Conservation (phyloP, 2,113 vertebrate species). For the Vicugna pacos region DNA sequence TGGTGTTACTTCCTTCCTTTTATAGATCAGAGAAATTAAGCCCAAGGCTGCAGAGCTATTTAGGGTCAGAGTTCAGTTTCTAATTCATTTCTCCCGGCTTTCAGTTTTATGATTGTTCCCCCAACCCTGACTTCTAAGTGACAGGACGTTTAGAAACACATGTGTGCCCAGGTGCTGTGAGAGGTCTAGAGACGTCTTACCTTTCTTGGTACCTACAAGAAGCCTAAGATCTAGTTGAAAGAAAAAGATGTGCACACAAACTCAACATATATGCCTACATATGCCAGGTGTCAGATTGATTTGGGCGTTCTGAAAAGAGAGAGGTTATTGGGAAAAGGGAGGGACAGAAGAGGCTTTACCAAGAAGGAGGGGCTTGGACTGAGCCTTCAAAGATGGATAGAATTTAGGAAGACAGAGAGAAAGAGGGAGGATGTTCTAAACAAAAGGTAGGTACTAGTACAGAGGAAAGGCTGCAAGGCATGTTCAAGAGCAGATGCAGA, state of each 20-base stretch:
- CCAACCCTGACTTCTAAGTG: background rate
- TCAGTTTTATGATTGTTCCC: background rate
- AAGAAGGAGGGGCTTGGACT: background rate
- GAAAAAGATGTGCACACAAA: background rate
- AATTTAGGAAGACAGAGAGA: background rate
- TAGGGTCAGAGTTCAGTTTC: background rate
- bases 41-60: background rate
- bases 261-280: fast-evolving
- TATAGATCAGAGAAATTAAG: background rate
- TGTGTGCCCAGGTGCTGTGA: background rate
- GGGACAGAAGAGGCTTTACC: background rate
- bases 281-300: background rate
- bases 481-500: fast-evolving
- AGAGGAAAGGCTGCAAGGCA: no score
- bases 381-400: background rate
- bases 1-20: background rate
- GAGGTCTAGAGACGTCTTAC: background rate
- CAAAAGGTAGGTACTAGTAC: background rate
- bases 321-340: background rate
- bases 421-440: background rate
- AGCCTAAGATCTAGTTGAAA: background rate
- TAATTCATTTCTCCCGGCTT: background rate
- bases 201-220: background rate
- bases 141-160: background rate
- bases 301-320: background rate